Base-by-base conservation (phyloP, 2,113 vertebrate genomes). In the Beaufortia kweichowensis region DNA sequence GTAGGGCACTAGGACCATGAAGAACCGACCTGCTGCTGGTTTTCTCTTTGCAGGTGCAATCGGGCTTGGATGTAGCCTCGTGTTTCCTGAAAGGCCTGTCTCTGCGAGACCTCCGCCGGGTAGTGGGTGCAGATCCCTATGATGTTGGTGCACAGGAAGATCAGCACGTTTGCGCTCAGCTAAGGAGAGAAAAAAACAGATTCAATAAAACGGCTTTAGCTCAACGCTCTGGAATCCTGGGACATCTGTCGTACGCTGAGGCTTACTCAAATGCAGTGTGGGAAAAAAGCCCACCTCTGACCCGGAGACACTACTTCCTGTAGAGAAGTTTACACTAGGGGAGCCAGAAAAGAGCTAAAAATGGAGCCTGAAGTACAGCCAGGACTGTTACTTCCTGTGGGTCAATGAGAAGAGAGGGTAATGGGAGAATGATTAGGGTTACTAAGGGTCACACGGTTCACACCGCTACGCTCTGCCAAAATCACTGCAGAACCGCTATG, bases 121-220 rank as follows among this genome's bases (percentile, higher is more conserved):
- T 98, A 98, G 88, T 98, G 96, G 68, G 96, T 98, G 82, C 96
- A 98, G 90, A 97, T 95, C 79, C 96, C 96, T 43, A 96, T 95
- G 88, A 97, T 92, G 28, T 98, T 98, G 84, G 96, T 98, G 88
- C 96, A 98, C 78, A 98, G 91, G 90, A 98, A 97, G 86, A 98
- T 95, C 80, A 97, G 91, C 87, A 94, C 89, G 0, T 97, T 98
- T 86, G 95, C 95, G 1, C 93, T 94, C 56, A 98, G 92, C 96
- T 98, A 24, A n/a, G 14, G 24, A 5, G 33, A 41, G 21, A 23
- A 50, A 26, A 74, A 9, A 55, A 72, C n/a, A 71, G 2, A 29
- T 21, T 29, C 50, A 53, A 39, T 50, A 7, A 14, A 26, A 29
- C 4, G 33, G 76, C 57, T 55, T 68, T 59, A 75, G 41, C 56